Evolutionary conservation across 2,797 vertebrate species (phyloP).

Genomic region (Argyrosomus regius): DNA sequence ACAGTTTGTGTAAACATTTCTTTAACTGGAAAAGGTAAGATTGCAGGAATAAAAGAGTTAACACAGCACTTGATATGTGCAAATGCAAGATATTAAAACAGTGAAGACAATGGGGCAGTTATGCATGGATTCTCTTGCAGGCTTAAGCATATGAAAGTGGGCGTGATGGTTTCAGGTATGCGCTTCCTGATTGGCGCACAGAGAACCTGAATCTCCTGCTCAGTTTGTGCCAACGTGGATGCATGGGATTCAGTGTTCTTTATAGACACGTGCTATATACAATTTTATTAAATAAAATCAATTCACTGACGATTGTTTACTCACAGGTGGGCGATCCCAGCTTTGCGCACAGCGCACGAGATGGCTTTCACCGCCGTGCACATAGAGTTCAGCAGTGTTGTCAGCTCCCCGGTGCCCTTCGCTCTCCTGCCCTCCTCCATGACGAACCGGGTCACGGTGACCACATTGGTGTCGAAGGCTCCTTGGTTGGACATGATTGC

Average conservation of each 20-base stretch:
- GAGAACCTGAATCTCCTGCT: slow-evolving; percentile 46
- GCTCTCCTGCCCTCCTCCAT: slow-evolving; percentile 92
- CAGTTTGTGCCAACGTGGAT: slow-evolving; percentile 52
- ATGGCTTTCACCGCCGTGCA: slow-evolving; percentile 95
- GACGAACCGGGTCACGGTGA: slow-evolving; percentile 94
- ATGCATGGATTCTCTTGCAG: not conserved
- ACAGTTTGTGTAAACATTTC: not conserved
- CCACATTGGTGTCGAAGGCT: slow-evolving; percentile 93
- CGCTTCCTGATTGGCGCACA: slow-evolving; percentile 57
- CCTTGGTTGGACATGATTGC: slow-evolving; percentile 88
- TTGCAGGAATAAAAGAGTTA: not conserved
- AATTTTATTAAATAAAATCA: not conserved
- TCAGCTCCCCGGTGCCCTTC: slow-evolving; percentile 92
- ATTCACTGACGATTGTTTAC: slow-evolving; percentile 62
- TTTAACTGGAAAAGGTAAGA: not conserved
- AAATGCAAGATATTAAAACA: not conserved
- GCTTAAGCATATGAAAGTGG: slow-evolving; percentile 1
- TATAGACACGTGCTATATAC: not conserved
- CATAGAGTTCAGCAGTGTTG: slow-evolving; percentile 92
- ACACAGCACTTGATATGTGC: not conserved
- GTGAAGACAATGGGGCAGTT: too few relatives aligned
- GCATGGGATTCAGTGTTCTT: not conserved
- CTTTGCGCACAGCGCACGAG: slow-evolving; percentile 94
- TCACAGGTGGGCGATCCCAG: slow-evolving; percentile 96
- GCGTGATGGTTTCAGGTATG: slow-evolving; percentile 31